Evolutionary conservation across 2,888 invertebrate genomes (phyloP).

Genomic region (Troides helena): DNA sequence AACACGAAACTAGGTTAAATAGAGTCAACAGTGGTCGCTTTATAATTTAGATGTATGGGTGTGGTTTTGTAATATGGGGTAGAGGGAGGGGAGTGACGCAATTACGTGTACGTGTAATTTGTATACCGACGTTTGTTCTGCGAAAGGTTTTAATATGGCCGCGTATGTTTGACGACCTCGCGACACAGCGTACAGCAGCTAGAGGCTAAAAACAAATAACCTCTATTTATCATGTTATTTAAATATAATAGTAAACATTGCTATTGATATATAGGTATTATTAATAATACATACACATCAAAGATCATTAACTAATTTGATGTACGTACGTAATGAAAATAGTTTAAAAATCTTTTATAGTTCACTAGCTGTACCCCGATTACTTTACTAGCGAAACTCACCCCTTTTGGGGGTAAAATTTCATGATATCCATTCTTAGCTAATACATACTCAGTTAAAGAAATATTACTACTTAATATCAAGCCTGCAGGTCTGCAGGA

Average conservation of each 20-base stretch:
- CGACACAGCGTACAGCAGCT: background rate
- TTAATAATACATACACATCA: too few relatives aligned
- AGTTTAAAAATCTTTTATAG: too few relatives aligned
- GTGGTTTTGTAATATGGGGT: conserved; percentile 20
- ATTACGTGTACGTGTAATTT: conserved; percentile 23
- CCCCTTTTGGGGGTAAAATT: too few relatives aligned
- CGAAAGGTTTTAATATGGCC: conserved; percentile 3
- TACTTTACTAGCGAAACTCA: too few relatives aligned
- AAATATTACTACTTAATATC: too few relatives aligned
- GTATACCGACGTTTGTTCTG: conserved; percentile 12
- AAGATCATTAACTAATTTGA: too few relatives aligned
- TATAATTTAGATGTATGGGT: conserved; percentile 29
- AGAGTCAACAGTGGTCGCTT: conserved; percentile 13
- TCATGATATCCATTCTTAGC: too few relatives aligned
- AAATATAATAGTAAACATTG: background rate
- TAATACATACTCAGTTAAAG: too few relatives aligned
- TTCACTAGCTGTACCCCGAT: too few relatives aligned
- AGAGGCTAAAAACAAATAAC: background rate
- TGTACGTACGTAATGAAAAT: too few relatives aligned
- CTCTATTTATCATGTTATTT: background rate
- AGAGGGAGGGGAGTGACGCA: conserved; percentile 22
- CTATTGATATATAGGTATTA: too few relatives aligned
- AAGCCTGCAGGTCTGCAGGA: too few relatives aligned
- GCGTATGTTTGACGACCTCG: background rate
- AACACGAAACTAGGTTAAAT: conserved; percentile 18